phyloP scores from a whole-genome alignment of 2,888 invertebrate genomes.

The Agonum fuliginosum region DNA sequence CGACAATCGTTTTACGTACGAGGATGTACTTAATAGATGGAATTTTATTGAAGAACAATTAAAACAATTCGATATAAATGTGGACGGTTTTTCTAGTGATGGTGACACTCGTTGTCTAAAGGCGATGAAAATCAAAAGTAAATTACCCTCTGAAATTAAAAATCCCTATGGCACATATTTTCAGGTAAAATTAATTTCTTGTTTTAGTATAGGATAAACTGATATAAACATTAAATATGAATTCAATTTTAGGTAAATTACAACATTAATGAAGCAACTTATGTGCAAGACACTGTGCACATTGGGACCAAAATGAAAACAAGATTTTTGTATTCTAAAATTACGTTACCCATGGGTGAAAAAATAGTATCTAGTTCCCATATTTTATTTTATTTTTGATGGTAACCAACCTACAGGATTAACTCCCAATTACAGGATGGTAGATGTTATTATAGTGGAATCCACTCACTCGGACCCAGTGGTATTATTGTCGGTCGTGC shows the following conservation, averaged over 20 bases:
- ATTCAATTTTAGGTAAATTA: conserved; percentile 18
- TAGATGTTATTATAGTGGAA: too few species aligned
- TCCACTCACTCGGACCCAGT: too few species aligned
- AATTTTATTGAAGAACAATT: conserved; percentile 47
- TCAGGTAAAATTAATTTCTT: not conserved
- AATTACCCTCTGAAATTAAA: not conserved
- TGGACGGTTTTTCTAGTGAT: conserved; percentile 62
- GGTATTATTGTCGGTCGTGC: too few species aligned
- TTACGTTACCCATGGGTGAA: conserved; percentile 58
- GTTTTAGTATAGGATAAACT: not conserved
- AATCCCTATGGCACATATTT: conserved; percentile 29
- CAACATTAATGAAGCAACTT: not conserved
- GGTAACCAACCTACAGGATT: too few species aligned
- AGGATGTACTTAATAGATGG: conserved; percentile 61
- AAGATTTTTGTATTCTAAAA: conserved; percentile 59
- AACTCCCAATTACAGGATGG: too few species aligned
- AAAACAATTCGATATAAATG: conserved; percentile 52
- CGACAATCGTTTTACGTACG: conserved; percentile 57
- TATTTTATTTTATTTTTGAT: too few species aligned
- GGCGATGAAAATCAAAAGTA: conserved; percentile 58
- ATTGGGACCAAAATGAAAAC: conserved; percentile 62
- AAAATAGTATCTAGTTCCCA: conserved; percentile 28
- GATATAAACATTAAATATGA: not conserved
- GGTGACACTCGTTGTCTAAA: conserved; percentile 62
- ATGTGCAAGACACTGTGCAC: conserved; percentile 61